Conservation (phyloP, 2,888 invertebrate genomes). For the Athetis lepigone region DNA sequence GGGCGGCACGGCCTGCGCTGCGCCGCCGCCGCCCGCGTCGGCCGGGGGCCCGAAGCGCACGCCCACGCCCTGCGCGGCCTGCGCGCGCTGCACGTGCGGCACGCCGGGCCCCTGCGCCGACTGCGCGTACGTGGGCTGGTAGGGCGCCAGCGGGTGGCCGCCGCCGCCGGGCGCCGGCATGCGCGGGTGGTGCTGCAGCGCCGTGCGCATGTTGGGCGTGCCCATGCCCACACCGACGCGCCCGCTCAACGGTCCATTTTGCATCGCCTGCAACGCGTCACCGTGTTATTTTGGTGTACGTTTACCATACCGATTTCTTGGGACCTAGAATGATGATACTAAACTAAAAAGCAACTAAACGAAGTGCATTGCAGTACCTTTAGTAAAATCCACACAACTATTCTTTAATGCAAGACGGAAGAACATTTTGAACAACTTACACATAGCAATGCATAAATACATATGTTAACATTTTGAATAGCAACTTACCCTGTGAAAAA, state of each 20-base stretch:
- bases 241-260: constrained; percentile 94
- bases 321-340: background rate
- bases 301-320: background rate
- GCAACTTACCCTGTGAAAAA: too few relatives aligned
- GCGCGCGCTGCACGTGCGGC: constrained; percentile 82
- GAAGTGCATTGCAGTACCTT: background rate
- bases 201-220: constrained; percentile 62
- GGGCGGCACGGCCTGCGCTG: constrained; percentile 94
- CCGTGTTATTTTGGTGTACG: constrained; percentile 19
- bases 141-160: constrained; percentile 90
- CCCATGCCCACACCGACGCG: constrained; percentile 86
- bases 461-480: too few relatives aligned
- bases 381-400: background rate
- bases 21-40: constrained; percentile 92
- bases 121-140: constrained; percentile 90
- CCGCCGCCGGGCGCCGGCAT: constrained; percentile 88
- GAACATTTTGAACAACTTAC: background rate
- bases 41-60: constrained; percentile 89
- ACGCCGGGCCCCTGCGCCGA: constrained; percentile 84
- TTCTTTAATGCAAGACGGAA: too few relatives aligned
- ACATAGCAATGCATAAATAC: background rate
- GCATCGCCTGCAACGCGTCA: constrained; percentile 89
- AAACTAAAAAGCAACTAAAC: background rate
- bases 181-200: constrained; percentile 70
- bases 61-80: constrained; percentile 80